Evolutionary conservation across 2,888 invertebrate species (phyloP).

Genomic region (Miltochrista miniata): DNA sequence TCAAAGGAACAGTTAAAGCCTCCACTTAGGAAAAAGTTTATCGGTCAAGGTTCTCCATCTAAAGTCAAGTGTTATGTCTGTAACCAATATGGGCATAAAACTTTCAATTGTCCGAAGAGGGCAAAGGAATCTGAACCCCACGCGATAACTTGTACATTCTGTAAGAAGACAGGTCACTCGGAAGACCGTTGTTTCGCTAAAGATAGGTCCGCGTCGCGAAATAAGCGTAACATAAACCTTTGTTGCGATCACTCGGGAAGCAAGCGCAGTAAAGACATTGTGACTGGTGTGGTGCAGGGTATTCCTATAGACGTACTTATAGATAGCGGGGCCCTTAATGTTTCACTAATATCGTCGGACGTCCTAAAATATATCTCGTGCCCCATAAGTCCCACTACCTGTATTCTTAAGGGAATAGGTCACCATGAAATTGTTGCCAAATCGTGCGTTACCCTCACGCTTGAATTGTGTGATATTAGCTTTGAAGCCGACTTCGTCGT

Average conservation of each 20-base stretch:
- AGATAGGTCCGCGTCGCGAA: neutral
- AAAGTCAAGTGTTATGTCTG: too few relatives aligned
- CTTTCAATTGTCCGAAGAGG: too few relatives aligned
- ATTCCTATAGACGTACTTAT: too few relatives aligned
- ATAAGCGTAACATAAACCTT: neutral
- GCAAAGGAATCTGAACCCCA: too few relatives aligned
- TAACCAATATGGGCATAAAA: too few relatives aligned
- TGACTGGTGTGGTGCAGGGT: too few relatives aligned
- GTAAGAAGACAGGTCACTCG: too few relatives aligned
- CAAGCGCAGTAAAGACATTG: neutral
- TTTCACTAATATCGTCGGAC: constrained; percentile 1
- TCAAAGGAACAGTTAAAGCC: too few relatives aligned
- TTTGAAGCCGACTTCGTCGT: constrained; percentile 1
- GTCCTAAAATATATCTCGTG: constrained; percentile 1
- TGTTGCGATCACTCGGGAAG: neutral
- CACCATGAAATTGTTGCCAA: neutral
- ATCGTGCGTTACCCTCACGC: constrained; percentile 3
- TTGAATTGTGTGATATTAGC: neutral
- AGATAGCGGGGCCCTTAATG: constrained; percentile 4
- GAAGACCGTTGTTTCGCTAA: neutral
- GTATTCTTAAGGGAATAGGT: constrained; percentile 2
- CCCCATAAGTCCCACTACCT: neutral
- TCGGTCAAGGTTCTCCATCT: too few relatives aligned
- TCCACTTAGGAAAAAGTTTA: too few relatives aligned
- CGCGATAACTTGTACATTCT: too few relatives aligned